Base-by-base conservation (phyloP, 2,888 invertebrate genomes). In the Punctoribates punctum region DNA sequence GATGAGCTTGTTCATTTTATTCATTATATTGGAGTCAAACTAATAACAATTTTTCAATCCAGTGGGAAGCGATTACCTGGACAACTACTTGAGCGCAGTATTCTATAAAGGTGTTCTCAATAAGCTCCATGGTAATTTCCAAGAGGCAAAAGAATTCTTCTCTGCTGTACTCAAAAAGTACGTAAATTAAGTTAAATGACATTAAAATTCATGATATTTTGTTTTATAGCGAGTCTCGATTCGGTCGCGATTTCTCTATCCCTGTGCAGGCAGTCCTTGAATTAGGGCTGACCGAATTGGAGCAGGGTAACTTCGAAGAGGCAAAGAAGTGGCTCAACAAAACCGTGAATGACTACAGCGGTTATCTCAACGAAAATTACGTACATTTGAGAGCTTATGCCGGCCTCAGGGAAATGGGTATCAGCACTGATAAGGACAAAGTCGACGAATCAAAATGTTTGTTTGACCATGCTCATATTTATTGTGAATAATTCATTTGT, bases 291-390 rank as follows among this genome's bases (percentile, higher is more conserved):
- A 73, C 73, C 48, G 27, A 54, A 6, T 38, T 78, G 8, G 17
- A 25, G 17, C 11, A 51, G 38, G 60, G 73, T 11, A 54, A 78
- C 23, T 29, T 9, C 15, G 42, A 46, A 8, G 78, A 78, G 54
- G 78, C 78, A 11, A 77, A 77, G 54, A 54, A 77, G 27, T 74
- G 29, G 60, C 48, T 78, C 8, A 75, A 78, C 15, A 60, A 65
- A 23, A 29, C 73, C 8, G 27, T 78, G 0, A 74, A 77, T 38
- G 77, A 75, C 34, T 78, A 78, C 38, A 51, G 23, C 9, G 72
- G 72, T 17, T 78, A 78, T 70, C 8, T 73, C 5, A 76, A 60
- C 51, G 78, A 78, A 27, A 77, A 42, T 8, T 73, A 73, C 17
- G 77, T 78, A 23, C 77, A 78, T 54, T 34, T 76, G 27, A 73